These are phyloP conservation scores for Trematomus bernacchii DNA, from an alignment of 2,797 vertebrate genomes.

Conservation along the genomic window DNA sequence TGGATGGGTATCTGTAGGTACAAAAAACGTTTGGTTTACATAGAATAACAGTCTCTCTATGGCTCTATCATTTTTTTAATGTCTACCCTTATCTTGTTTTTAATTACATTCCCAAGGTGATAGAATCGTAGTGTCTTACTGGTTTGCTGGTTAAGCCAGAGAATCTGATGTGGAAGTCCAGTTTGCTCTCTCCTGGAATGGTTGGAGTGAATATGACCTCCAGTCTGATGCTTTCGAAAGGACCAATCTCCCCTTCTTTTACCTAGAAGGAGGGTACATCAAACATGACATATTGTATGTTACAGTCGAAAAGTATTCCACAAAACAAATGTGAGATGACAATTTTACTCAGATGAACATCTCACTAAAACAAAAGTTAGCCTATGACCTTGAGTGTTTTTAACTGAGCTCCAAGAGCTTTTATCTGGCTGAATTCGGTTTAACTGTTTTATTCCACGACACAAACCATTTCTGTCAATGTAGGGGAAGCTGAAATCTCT, in stretches of 20 bases:
- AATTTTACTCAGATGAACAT: too few species aligned
- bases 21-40: conserved; percentile 12
- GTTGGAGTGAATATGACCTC: conserved; percentile 89
- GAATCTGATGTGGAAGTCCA: conserved; percentile 87
- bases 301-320: too few species aligned
- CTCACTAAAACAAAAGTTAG: background rate
- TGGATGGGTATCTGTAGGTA: conserved; percentile 84
- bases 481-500: conserved; percentile 23
- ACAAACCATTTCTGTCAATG: conserved; percentile 21
- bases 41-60: background rate
- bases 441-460: conserved; percentile 10
- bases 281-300: background rate
- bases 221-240: conserved; percentile 88
- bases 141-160: conserved; percentile 83
- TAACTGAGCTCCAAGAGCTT: conserved; percentile 5
- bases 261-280: conserved; percentile 74
- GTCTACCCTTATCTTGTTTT: background rate
- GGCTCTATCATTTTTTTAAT: background rate
- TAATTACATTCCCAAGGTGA: background rate
- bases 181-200: conserved; percentile 82
- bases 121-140: conserved; percentile 78
- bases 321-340: too few species aligned
- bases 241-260: conserved; percentile 85
- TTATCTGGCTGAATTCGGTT: background rate
- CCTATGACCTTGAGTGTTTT: background rate